These are phyloP conservation scores for Scaptomyza tumidula DNA, from an alignment of 2,888 invertebrate species.

Conservation along the genomic window DNA sequence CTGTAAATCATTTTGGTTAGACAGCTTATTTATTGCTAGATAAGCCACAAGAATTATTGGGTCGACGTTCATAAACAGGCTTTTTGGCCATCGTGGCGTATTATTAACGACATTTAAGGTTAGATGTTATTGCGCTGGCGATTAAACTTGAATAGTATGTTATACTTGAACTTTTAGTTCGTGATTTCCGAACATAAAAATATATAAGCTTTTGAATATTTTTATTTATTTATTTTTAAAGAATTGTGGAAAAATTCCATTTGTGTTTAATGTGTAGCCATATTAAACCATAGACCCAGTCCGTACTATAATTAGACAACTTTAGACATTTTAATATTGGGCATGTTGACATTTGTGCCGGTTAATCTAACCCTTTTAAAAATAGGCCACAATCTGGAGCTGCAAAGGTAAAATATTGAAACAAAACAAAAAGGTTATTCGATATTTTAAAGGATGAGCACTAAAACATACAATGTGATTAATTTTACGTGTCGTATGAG, in stretches of 20 bases:
- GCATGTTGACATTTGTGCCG: conserved; percentile 5
- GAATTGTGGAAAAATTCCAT: no score
- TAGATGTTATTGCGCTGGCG: background rate
- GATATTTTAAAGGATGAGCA: background rate
- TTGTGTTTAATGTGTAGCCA: no score
- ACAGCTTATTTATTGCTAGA: conserved; percentile 26
- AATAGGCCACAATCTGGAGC: background rate
- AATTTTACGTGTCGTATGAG: conserved; percentile 17
- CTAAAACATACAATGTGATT: conserved; percentile 1
- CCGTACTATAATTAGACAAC: background rate
- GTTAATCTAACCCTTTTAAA: background rate
- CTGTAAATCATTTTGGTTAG: conserved; percentile 13
- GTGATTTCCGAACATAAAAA: no score
- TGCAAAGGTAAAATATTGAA: background rate
- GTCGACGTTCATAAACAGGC: conserved; percentile 13
- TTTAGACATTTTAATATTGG: background rate
- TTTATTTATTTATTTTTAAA: no score
- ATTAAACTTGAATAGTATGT: background rate
- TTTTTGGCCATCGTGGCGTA: conserved; percentile 21
- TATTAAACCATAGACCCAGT: no score
- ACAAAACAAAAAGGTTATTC: background rate
- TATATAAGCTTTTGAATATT: no score
- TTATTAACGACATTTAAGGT: conserved; percentile 25
- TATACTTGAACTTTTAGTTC: no score
- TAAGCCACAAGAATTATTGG: conserved; percentile 14